Evolutionary conservation across 30 jellyfish, hydroid and myxozoan species (phyloP).

Genomic region (Turritopsis rubra): DNA sequence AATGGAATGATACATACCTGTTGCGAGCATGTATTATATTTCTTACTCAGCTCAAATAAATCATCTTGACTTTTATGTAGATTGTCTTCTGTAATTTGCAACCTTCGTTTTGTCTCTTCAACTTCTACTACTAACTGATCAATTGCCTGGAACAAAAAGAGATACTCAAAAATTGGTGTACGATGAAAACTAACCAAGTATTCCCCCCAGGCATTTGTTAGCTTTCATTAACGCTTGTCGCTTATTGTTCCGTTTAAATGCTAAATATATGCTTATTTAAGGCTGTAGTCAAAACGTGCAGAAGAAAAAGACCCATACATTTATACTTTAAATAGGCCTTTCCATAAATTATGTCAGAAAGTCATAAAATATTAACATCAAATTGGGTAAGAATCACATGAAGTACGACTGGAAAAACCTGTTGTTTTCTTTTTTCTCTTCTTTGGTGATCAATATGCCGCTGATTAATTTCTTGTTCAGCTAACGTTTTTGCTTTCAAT

Average conservation of each 20-base stretch:
- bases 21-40: not conserved
- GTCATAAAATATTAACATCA: too few species aligned
- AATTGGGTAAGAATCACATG: too few species aligned
- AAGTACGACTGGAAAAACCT: too few species aligned
- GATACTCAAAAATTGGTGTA: not conserved
- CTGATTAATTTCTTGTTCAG: constrained; percentile 29
- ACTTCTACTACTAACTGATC: not conserved
- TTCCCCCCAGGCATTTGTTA: too few species aligned
- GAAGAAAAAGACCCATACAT: too few species aligned
- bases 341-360: too few species aligned
- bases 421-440: constrained; percentile 25
- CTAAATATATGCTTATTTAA: too few species aligned
- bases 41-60: not conserved
- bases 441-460: not conserved
- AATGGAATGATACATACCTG: constrained; percentile 8
- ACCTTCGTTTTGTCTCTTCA: constrained; percentile 1
- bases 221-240: too few species aligned
- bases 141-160: not conserved
- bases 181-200: too few species aligned
- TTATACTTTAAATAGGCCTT: too few species aligned
- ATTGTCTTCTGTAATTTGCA: not conserved
- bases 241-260: too few species aligned
- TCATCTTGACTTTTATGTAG: not conserved
- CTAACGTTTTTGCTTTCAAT: constrained; percentile 3
- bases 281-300: too few species aligned